Evolutionary conservation across 1,140 invertebrate genomes (phyloP), one percentile per base, ranked within the genome.

Genomic region (Neodiprion fabricii): DNA sequence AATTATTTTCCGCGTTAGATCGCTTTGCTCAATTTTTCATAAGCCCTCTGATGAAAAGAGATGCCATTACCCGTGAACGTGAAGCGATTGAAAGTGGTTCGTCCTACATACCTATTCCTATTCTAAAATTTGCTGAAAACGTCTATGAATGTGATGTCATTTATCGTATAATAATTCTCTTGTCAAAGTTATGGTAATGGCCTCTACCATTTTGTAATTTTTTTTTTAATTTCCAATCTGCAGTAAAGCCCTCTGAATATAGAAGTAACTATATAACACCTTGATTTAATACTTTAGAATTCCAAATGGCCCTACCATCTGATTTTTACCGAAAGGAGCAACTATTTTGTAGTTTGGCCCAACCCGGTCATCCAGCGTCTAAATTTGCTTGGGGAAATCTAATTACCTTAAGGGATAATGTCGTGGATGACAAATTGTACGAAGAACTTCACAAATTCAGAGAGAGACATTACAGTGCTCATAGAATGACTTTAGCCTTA

Each of bases 21-120:
- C 94, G 94, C 79, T 98, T 98, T 89, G 93, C 96, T 66, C 95
- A 98, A 82, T 95, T 98, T 88, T 97, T 99, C 85, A 94, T 95
- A 21, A 91, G 91, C 65, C 97, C 97, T 4, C 86, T 98, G 49
- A 96, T 98, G 92, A 93, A 93, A 81, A 90, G 93, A 81, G 94
- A 95, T 76, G 93, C 96, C 0, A 98, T 98, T 89, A 92, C 94
- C 67, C 90, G 96, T 47, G 97, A 99, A 89, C 90, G 96, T n/a
- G 95, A 97, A 86, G 94, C 96, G 1, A 95, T 99, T 7, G 95
- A 98, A 84, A 97, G 96, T 12, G 96, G 94, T 95, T 83, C 79
- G 78, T 79, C 28, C 28, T 71, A 48, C 1, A 73, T 53, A 72
- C 40, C 10, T 67, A 49, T 28, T 67, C 67, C 21, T 40, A 50